Base-by-base conservation (phyloP, 2,888 invertebrate species). In the Orgyia antiqua region DNA sequence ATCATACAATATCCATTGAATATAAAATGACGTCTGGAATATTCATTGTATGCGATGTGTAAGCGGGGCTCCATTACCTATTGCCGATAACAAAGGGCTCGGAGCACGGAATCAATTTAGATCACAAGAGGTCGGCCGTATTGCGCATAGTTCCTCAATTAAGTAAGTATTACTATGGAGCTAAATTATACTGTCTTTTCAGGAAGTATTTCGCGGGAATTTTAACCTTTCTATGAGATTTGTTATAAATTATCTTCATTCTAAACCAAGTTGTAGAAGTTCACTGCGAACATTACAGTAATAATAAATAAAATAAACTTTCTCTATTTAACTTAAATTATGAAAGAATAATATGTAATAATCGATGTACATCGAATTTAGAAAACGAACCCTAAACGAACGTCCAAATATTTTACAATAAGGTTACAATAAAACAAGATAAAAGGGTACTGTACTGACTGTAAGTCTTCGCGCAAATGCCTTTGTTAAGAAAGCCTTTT, bases 401-500 rank as follows among this genome's bases (percentile, higher is more conserved):
- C 17, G 11, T 17, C 4, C 21, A 39, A 34, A 39, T 35, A 36
- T 38, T 36, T 24, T 19, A 9, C 27, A 36, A 40, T 51, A 50
- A 11, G 3, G 10, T 23, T 10, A 42, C 44, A 51, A 58, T 42
- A 36, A 59, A 60, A 68, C 58, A 68, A 63, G 65, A 68, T 60
- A 57, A 64, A 70, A 56, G 60, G 52, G 44, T 36, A 32, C 20
- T 34, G 31, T n/a, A 39, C 49, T 54, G 58, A 61, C 57, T 52
- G 45, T 40, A 49, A 41, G 28, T 28, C 41, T 41, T 31, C 45
- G 45, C 44, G 44, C 50, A 42, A 46, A 42, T 45, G 51, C 53
- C 65, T 64, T 58, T 55, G 52, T 50, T 45, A 60, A 61, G 59
- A 64, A 64, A 57, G 54, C 55, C 58, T 66, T 64, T 64, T 59